Evolutionary conservation across 2,113 vertebrate species (phyloP).

Genomic region (Lota lota): DNA sequence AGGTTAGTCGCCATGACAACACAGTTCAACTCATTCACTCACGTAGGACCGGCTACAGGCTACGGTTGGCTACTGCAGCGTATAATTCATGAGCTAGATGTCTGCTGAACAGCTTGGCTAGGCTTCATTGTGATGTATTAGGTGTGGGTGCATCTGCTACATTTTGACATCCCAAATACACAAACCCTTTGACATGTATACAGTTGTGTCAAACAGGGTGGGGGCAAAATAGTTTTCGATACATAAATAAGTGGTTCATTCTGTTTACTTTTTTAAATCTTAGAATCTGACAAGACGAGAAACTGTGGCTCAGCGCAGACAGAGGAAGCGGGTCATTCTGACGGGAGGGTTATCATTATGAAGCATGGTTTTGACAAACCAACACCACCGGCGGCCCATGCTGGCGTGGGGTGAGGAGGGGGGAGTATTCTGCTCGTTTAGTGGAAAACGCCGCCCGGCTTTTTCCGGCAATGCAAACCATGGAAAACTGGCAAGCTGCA

Average conservation of each 20-base stretch:
- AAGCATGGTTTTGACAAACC: conserved; percentile 36
- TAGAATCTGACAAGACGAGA: conserved; percentile 19
- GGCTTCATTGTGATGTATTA: not conserved
- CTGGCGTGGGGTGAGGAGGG: conserved; percentile 30
- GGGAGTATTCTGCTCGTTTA: conserved; percentile 42
- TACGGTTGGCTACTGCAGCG: not conserved
- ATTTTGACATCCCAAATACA: conserved; percentile 27
- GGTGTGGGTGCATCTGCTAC: conserved; percentile 9
- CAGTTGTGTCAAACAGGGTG: conserved; percentile 13
- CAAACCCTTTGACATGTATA: conserved; percentile 37
- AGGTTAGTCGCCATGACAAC: conserved; percentile 8
- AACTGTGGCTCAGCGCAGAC: conserved; percentile 20
- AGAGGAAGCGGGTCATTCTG: conserved; percentile 26
- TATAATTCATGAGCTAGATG: not conserved
- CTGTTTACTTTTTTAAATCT: conserved; percentile 33
- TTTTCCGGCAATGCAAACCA: conserved; percentile 21
- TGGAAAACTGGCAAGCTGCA: conserved; percentile 41
- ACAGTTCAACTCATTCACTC: not conserved
- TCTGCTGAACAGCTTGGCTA: not conserved
- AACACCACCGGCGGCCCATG: conserved; percentile 24
- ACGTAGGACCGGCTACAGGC: not conserved
- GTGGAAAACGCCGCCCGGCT: conserved; percentile 47
- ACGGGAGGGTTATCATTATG: conserved; percentile 42
- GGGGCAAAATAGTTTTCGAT: conserved; percentile 16
- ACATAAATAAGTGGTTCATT: too few relatives aligned